A percentile compares a stretch with the other conserved stretches of the same genome.
phyloP scores from a whole-genome alignment of 2,797 vertebrate genomes.

The Todus mexicanus region DNA sequence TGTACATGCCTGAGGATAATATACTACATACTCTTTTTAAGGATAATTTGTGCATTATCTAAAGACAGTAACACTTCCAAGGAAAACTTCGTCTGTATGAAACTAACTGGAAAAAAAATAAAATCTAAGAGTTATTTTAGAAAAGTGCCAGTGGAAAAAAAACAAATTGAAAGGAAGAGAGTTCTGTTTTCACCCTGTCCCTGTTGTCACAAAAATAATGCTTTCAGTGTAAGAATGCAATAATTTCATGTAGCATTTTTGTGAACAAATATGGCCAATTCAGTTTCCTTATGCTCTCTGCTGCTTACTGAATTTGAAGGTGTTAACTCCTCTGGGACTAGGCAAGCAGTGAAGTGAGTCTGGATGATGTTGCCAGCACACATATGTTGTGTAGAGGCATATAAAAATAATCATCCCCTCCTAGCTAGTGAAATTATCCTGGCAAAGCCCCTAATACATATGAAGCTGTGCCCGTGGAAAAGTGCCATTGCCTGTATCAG shows the following conservation, averaged over 20 bases:
- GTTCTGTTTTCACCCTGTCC: neutral
- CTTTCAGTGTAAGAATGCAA: neutral
- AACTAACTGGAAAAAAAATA: neutral
- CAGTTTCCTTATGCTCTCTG: neutral
- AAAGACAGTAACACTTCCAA: neutral
- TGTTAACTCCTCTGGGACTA: neutral
- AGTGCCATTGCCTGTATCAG: neutral
- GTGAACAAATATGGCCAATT: neutral
- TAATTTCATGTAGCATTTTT: neutral
- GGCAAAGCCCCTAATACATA: neutral
- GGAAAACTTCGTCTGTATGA: neutral
- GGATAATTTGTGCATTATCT: neutral
- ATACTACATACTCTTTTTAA: neutral
- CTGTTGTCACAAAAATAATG: neutral
- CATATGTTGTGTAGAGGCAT: slow-evolving; percentile 7
- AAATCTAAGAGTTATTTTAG: neutral
- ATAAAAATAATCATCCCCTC: slow-evolving; percentile 24
- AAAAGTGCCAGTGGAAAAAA: neutral
- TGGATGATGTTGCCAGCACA: neutral
- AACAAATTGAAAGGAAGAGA: neutral
- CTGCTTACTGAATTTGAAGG: neutral
- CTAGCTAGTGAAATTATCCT: slow-evolving; percentile 8
- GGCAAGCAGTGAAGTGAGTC: slow-evolving; percentile 5
- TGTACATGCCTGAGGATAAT: neutral
- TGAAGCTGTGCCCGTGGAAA: neutral